Conservation (phyloP, 2,888 invertebrate genomes). For the Subacronicta megacephala region DNA sequence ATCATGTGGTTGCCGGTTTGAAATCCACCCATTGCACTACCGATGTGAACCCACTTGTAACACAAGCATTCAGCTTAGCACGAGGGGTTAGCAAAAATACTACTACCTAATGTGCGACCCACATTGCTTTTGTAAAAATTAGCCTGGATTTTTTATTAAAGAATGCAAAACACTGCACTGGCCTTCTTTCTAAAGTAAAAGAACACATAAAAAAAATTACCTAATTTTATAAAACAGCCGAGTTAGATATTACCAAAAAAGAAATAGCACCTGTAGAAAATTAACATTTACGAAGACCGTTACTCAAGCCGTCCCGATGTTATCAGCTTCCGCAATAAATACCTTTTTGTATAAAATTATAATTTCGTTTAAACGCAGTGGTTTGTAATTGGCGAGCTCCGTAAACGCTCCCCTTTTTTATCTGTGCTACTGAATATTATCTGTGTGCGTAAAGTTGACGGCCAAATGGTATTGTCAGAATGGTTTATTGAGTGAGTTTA, state of each 20-base stretch:
- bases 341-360: slow-evolving; percentile 68
- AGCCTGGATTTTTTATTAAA: no score
- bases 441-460: slow-evolving; percentile 54
- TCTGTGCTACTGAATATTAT: slow-evolving; percentile 54
- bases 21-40: no score
- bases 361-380: slow-evolving; percentile 67
- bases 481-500: slow-evolving; percentile 29
- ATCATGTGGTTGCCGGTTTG: no score
- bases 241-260: slow-evolving; percentile 8
- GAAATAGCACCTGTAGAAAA: slow-evolving; percentile 36
- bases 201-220: no score
- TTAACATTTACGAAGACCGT: slow-evolving; percentile 44
- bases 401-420: slow-evolving; percentile 59
- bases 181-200: no score
- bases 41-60: no score
- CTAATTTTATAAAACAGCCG: no score
- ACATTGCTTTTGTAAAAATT: no score
- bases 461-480: slow-evolving; percentile 40
- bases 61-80: no score
- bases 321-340: slow-evolving; percentile 65
- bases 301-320: slow-evolving; percentile 55
- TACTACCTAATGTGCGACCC: no score
- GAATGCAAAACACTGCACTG: no score
- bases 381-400: slow-evolving; percentile 65
- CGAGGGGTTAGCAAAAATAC: no score